phyloP scores from a whole-genome alignment of 37 sponge, comb jelly and placozoan genomes.

The Amphimedon queenslandica region DNA sequence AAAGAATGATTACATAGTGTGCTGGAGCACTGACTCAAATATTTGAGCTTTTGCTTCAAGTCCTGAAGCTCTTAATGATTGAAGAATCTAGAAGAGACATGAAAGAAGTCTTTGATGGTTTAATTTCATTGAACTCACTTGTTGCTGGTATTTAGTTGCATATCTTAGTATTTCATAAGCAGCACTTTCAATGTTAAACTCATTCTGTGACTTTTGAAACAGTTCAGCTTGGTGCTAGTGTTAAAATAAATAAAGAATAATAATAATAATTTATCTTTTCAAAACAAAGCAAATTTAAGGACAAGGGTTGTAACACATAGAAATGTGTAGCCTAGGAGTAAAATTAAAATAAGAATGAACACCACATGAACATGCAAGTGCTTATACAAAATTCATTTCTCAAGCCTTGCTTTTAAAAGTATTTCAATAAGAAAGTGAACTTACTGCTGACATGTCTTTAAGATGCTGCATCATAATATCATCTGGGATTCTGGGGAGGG shows the following conservation, averaged over 20 bases:
- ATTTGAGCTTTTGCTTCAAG: conserved; percentile 39
- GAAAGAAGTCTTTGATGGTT: conserved; percentile 4
- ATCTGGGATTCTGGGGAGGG: conserved; percentile 51
- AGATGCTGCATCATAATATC: conserved; percentile 58
- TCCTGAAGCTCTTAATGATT: conserved; percentile 34
- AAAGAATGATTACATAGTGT: conserved; percentile 9
- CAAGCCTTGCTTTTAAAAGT: too few species aligned
- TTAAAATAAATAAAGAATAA: neutral
- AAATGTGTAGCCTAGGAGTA: too few species aligned
- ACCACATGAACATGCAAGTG: neutral
- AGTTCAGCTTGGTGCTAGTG: conserved; percentile 38
- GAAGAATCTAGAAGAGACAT: conserved; percentile 27
- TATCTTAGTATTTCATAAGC: conserved; percentile 54
- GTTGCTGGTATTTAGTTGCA: conserved; percentile 34
- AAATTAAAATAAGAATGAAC: conserved; percentile 4
- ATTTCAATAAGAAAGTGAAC: conserved; percentile 3
- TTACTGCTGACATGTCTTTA: conserved; percentile 60
- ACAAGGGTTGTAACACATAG: too few species aligned
- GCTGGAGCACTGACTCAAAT: conserved; percentile 43
- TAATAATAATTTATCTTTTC: too few species aligned
- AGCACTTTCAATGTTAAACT: conserved; percentile 56
- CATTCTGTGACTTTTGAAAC: conserved; percentile 14
- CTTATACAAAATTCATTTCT: conserved; percentile 2
- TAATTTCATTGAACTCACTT: conserved; percentile 33
- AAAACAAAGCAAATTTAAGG: too few species aligned